Base-by-base conservation (phyloP, 2,113 vertebrate species). In the Leucoraja erinaceus region DNA sequence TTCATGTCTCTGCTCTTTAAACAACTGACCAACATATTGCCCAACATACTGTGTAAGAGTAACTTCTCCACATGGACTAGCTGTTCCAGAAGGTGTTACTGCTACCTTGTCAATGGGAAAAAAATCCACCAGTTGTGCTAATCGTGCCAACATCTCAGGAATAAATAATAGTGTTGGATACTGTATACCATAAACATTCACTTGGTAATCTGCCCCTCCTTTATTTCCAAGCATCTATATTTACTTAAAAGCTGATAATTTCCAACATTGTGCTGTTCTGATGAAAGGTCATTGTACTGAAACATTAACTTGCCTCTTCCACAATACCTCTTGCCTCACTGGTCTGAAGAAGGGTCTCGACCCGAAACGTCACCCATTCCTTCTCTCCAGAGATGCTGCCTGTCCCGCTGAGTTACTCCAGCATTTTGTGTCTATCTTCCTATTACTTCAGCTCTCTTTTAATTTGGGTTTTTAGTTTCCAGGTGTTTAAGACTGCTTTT, bases 171-270 rank as follows among this genome's bases (percentile, higher is more conserved):
- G 20, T 18, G 6, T 56, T 25, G 28, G 56, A 28, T n/a, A 59
- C 61, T 12, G 4, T 31, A 10, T 59, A 4, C 56, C 61, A 59
- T 31, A 59, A 61, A 14, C 4, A 16, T 5, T 1, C 11, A 31
- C 2, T 76, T 86, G 18, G 31, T 61, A 16, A 86, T 31, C 25
- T 61, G 22, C 25, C 2, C 22, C 56, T 14, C 56, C 25, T n/a
- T 84, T 31, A 16, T 84, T 3, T 8, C 47, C 54, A 25, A 14
- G 11, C 56, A 25, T n/a, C 56, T 61, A 25, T 84, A 63, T 86
- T 86, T 86, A 59, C 83, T 63, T 63, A 86, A 63, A 61, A 86
- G 83, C 28, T 61, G 28, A 16, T 86, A 86, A 86, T 63, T n/a
- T 86, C 56, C n/a, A 59, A 61, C 54, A 84, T 61, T 10, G 59